Evolutionary conservation across 1,140 invertebrate genomes (phyloP), one percentile per base, ranked within the genome.

Genomic region (Atta cephalotes): DNA sequence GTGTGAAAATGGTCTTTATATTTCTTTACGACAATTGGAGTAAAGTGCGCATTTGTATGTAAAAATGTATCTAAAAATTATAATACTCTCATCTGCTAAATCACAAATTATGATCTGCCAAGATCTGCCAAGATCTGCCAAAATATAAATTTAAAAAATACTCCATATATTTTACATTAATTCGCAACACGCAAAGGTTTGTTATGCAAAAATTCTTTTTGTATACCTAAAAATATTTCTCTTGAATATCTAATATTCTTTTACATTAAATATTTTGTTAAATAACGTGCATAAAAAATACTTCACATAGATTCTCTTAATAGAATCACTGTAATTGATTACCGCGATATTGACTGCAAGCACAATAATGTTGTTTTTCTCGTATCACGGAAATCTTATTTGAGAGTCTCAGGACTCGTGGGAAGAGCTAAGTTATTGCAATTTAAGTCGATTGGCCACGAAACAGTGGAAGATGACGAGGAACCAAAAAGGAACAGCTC

Each of bases 381-480:
- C 28, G 31, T n/a, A n/a, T 60, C n/a, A 39, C 53, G 68, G 35
- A 45, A 53, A 53, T 80, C 14, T n/a, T 66, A 66, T 28, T 80
- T 66, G 10, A 45, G 39, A 45, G 39, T 45, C 39, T 45, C 39
- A 39, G 56, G 62, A 72, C 16, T 25, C n/a, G 25, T n/a, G 53
- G 12, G 18, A 60, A 31, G 56, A 63, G 56, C 28, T 62, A 84
- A 84, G 28, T 84, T 84, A 76, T 76, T 76, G 56, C 80, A 51
- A 62, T 74, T 84, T 74, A 76, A 84, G 80, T 84, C 56, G 70
- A 84, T 62, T 62, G 70, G 70, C 58, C 58, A 14, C 53, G n/a
- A 9, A 60, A 56, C 12, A 66, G 49, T 58, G 51, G 53, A 62
- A 74, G 70, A 84, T 76, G 80, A 74, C 70, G 18, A 28, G 3